Conservation (phyloP, 2,888 invertebrate genomes). For the Hydraecia micacea region DNA sequence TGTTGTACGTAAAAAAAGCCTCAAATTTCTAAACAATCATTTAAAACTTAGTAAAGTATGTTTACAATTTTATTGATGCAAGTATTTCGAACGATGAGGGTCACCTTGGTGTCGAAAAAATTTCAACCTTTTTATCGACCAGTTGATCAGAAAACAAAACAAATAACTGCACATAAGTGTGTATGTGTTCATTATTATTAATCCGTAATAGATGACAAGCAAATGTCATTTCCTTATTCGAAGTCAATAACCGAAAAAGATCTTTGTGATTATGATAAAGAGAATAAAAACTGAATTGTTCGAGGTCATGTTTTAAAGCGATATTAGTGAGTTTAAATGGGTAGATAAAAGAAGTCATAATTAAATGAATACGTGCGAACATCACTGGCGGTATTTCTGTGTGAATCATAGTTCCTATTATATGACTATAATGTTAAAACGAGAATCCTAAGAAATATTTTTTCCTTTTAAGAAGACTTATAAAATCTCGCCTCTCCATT, state of each 20-base stretch:
- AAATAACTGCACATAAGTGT: constrained; percentile 56
- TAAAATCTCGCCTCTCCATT: neutral
- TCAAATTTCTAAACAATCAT: constrained; percentile 49
- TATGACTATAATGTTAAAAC: neutral
- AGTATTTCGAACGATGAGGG: constrained; percentile 57
- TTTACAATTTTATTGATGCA: constrained; percentile 47
- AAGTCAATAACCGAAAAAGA: constrained; percentile 78
- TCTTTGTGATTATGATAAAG: constrained; percentile 51
- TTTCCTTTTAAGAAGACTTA: neutral
- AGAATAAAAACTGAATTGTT: constrained; percentile 48
- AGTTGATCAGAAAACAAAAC: constrained; percentile 66
- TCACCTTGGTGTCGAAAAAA: constrained; percentile 71
- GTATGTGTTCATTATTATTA: constrained; percentile 51
- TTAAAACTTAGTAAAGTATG: constrained; percentile 40
- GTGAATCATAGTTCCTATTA: constrained; percentile 34
- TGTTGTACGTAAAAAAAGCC: constrained; percentile 65
- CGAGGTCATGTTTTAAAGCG: constrained; percentile 39
- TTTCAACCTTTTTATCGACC: constrained; percentile 68
- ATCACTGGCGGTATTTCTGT: constrained; percentile 5
- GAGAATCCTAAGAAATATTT: neutral
- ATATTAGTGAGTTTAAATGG: constrained; percentile 28
- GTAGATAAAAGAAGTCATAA: constrained; percentile 25
- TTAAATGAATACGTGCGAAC: constrained; percentile 8
- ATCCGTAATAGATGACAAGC: constrained; percentile 66
- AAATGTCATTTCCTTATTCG: constrained; percentile 75